Base-by-base conservation (phyloP, 2,888 invertebrate species). In the Ceraclea dissimilis region DNA sequence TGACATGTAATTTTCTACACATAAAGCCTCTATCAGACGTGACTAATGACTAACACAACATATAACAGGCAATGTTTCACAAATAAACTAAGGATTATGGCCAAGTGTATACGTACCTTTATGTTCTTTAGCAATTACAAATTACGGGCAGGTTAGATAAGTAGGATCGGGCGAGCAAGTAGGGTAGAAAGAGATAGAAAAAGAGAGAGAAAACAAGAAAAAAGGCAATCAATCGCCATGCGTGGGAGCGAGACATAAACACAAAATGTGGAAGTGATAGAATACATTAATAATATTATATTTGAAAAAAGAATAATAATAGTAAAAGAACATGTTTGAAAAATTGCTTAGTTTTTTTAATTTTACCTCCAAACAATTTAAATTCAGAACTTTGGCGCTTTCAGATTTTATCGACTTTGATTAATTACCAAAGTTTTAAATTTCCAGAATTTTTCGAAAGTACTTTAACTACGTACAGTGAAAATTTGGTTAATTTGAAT, bases 171-270 rank as follows among this genome's bases (percentile, higher is more conserved):
- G 57, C 60, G 58, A 55, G 59, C 59, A 55, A 57, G 58, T 60
- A 52, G 54, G 60, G 54, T 44, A 59, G 52, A 62, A 52, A 63
- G 53, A 61, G 49, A 60, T 39, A 59, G 60, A 61, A 53, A 57
- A 60, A 57, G 48, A 59, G 51, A 62, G 54, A 63, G 55, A 61
- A 58, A 51, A 52, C 47, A 54, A 51, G 56, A 50, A 60, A 54
- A n/a, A 61, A 53, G 62, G 63, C 60, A 56, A 57, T 60, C 58
- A 62, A 60, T 60, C 61, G 56, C 59, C 62, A 63, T 60, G 62
- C 62, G 60, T 60, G 61, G 56, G 60, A 62, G 62, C 60, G 57
- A 61, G 57, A 62, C 39, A 50, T 34, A 56, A 53, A 60, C 39
- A 56, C 47, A 58, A 59, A 18, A 44, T 39, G 49, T 54, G 49